phyloP scores from a whole-genome alignment of 1,140 invertebrate species.

The Drosophila sucinea region DNA sequence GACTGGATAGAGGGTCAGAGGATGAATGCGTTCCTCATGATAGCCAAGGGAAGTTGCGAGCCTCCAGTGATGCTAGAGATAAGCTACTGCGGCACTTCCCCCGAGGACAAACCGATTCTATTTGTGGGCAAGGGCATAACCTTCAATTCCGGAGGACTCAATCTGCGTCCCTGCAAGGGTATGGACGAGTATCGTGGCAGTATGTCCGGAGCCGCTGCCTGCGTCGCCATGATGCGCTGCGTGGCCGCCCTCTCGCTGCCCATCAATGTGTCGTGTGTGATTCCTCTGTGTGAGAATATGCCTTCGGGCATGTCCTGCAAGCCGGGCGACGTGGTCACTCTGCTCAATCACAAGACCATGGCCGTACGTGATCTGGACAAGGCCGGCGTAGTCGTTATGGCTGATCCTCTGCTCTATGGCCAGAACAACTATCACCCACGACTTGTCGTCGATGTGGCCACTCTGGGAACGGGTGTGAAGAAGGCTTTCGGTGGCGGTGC shows the following conservation, averaged over 20 bases:
- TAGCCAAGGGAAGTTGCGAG: slow-evolving; percentile 89
- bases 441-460: slow-evolving; percentile 90
- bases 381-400: slow-evolving; percentile 93
- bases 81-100: slow-evolving; percentile 83
- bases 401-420: slow-evolving; percentile 93
- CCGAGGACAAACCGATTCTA: slow-evolving; percentile 85
- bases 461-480: slow-evolving; percentile 84
- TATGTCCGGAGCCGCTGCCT: slow-evolving; percentile 95
- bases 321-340: slow-evolving; percentile 93
- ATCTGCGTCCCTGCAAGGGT: slow-evolving; percentile 88
- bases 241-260: slow-evolving; percentile 88
- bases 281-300: slow-evolving; percentile 93
- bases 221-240: slow-evolving; percentile 88
- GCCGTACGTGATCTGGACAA: slow-evolving; percentile 95
- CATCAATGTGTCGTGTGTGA: slow-evolving; percentile 90
- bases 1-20: slow-evolving; percentile 88
- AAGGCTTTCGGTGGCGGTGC: slow-evolving; percentile 89
- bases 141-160: slow-evolving; percentile 93
- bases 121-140: slow-evolving; percentile 94
- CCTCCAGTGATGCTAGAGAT: slow-evolving; percentile 91
- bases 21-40: slow-evolving; percentile 91
- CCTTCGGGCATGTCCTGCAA: slow-evolving; percentile 92
- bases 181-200: slow-evolving; percentile 95
- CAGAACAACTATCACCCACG: slow-evolving; percentile 85
- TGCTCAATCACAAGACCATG: slow-evolving; percentile 93